Percentiles rank a stretch among this genome's conserved stretches.
Conservation (phyloP, 2,888 invertebrate species). For the Epistrophella euchroma region DNA sequence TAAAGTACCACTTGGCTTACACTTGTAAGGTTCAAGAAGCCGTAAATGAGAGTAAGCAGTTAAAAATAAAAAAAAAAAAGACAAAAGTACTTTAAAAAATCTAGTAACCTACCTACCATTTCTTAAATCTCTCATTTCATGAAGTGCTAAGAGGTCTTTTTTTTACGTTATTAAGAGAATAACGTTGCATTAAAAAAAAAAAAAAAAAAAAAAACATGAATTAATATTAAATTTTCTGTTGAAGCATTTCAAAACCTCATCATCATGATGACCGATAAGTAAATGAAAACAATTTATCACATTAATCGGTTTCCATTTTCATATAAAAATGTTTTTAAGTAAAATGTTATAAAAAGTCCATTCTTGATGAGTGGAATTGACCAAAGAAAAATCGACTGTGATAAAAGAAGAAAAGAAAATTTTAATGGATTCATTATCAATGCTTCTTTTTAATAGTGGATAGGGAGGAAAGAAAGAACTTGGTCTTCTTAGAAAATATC, state of each 20-base stretch:
- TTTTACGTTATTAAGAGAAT: constrained; percentile 10
- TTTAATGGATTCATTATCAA: constrained; percentile 63
- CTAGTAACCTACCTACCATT: constrained; percentile 25
- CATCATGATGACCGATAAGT: not conserved
- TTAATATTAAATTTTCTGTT: constrained; percentile 35
- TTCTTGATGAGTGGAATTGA: constrained; percentile 38
- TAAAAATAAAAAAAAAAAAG: not conserved
- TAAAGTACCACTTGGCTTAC: constrained; percentile 50
- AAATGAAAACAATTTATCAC: constrained; percentile 50
- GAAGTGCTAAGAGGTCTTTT: constrained; percentile 11
- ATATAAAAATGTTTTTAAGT: constrained; percentile 31
- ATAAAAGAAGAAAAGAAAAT: constrained; percentile 41
- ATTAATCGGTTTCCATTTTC: constrained; percentile 23
- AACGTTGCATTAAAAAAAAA: not conserved
- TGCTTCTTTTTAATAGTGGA: constrained; percentile 48
- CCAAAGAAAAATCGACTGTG: constrained; percentile 3
- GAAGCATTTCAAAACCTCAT: constrained; percentile 14
- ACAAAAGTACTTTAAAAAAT: constrained; percentile 8
- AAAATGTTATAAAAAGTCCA: constrained; percentile 32
- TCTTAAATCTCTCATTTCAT: constrained; percentile 8
- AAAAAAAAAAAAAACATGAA: not conserved
- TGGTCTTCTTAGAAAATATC: constrained; percentile 8
- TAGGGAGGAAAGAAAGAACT: constrained; percentile 28
- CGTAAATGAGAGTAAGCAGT: constrained; percentile 42
- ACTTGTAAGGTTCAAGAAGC: constrained; percentile 54